phyloP scores from a whole-genome alignment of 1,140 invertebrate species.

The Drosophila truncata region DNA sequence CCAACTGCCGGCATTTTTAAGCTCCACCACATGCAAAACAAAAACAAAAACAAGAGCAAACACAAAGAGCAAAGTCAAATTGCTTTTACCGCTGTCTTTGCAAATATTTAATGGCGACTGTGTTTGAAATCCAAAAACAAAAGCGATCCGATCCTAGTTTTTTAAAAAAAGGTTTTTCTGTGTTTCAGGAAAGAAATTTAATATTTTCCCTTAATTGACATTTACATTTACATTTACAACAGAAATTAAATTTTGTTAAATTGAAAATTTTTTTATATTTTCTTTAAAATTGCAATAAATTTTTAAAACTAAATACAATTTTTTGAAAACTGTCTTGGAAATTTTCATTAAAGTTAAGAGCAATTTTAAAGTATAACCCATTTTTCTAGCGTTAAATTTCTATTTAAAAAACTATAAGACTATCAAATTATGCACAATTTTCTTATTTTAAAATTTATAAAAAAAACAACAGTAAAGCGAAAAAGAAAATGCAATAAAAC shows the following conservation, averaged over 20 bases:
- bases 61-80: constrained; percentile 31
- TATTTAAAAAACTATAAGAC: not conserved
- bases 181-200: too few species aligned
- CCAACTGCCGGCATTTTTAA: constrained; percentile 60
- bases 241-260: too few species aligned
- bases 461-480: constrained; percentile 43
- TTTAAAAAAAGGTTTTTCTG: too few species aligned
- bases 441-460: not conserved
- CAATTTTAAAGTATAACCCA: not conserved
- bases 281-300: not conserved
- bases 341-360: not conserved
- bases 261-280: too few species aligned
- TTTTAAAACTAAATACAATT: too few species aligned
- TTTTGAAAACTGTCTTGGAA: not conserved
- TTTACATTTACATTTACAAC: too few species aligned
- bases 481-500: constrained; percentile 63
- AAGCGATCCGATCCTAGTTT: constrained; percentile 26
- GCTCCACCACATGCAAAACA: constrained; percentile 37
- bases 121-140: constrained; percentile 37
- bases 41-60: constrained; percentile 31
- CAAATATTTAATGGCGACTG: constrained; percentile 68
- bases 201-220: too few species aligned
- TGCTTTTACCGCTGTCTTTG: constrained; percentile 59
- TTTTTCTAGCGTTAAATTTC: too few species aligned
- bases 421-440: not conserved